phyloP scores from a whole-genome alignment of 2,888 invertebrate genomes.

The Noctua pronuba region DNA sequence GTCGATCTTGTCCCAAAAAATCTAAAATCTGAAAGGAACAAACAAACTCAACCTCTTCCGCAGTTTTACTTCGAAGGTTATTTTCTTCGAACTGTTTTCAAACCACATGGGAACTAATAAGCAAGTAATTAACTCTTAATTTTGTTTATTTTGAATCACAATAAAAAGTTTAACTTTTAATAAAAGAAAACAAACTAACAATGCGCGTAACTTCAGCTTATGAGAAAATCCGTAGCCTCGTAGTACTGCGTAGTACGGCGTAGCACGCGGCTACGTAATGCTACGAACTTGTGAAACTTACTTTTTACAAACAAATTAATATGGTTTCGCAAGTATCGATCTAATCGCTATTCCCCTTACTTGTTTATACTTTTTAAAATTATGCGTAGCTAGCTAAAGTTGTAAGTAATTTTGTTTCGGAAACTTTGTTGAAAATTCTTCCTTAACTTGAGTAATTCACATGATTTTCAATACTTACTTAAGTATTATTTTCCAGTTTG shows the following conservation, averaged over 20 bases:
- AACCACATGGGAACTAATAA: not conserved
- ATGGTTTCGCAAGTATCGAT: conserved; percentile 32
- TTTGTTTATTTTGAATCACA: conserved; percentile 6
- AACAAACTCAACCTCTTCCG: not conserved
- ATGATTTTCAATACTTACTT: not conserved
- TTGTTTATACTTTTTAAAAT: not conserved
- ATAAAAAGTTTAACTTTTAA: not conserved
- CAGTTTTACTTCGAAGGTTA: not conserved
- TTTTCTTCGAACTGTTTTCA: not conserved
- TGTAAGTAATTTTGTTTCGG: conserved; percentile 2
- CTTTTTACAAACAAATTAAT: conserved; percentile 18
- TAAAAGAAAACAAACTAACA: conserved; percentile 15
- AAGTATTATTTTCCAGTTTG: not conserved
- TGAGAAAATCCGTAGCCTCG: conserved; percentile 37
- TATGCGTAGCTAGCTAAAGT: not conserved
- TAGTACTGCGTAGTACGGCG: conserved; percentile 54
- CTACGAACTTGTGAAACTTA: conserved; percentile 54
- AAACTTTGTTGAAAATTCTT: conserved; percentile 28
- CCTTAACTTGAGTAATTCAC: not conserved
- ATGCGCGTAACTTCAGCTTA: not conserved
- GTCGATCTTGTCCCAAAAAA: not conserved
- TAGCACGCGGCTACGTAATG: conserved; percentile 60
- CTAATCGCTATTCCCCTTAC: not conserved
- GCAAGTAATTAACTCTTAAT: conserved; percentile 1
- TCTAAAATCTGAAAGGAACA: not conserved